phyloP scores from a whole-genome alignment of 2,888 invertebrate genomes.

The Pediacus dermestoides region DNA sequence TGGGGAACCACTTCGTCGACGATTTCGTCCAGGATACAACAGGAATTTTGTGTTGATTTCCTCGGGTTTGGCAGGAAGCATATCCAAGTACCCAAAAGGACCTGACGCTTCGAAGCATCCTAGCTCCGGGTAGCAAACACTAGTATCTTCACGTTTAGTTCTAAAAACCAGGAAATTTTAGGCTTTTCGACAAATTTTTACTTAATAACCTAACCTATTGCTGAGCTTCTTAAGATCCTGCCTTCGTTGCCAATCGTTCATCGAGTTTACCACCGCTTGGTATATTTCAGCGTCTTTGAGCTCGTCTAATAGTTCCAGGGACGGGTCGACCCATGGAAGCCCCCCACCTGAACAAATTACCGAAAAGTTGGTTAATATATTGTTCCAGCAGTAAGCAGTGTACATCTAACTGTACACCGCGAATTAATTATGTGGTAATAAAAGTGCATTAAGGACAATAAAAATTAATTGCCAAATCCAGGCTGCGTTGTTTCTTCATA shows the following conservation, averaged over 20 bases:
- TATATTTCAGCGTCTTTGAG: conserved; percentile 66
- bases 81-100: conserved; percentile 85
- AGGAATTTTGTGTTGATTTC: conserved; percentile 83
- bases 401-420: too few species aligned
- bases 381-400: too few species aligned
- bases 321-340: conserved; percentile 52
- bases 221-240: conserved; percentile 50
- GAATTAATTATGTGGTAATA: too few species aligned
- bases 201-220: too few species aligned
- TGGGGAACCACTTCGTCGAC: conserved; percentile 51
- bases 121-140: conserved; percentile 82
- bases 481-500: too few species aligned
- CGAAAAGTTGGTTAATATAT: too few species aligned
- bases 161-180: conserved; percentile 37
- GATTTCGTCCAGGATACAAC: conserved; percentile 64
- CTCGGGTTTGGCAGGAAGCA: conserved; percentile 79
- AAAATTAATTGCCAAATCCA: too few species aligned
- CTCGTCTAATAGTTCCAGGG: conserved; percentile 71
- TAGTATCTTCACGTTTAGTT: conserved; percentile 68
- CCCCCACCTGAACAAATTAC: conserved; percentile 34
- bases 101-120: conserved; percentile 89
- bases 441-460: too few species aligned
- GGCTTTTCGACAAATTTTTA: too few species aligned
- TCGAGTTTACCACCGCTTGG: conserved; percentile 68
- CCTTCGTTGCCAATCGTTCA: conserved; percentile 66